Evolutionary conservation across 1,140 invertebrate genomes (phyloP).

Genomic region (Drosophila nikananu): DNA sequence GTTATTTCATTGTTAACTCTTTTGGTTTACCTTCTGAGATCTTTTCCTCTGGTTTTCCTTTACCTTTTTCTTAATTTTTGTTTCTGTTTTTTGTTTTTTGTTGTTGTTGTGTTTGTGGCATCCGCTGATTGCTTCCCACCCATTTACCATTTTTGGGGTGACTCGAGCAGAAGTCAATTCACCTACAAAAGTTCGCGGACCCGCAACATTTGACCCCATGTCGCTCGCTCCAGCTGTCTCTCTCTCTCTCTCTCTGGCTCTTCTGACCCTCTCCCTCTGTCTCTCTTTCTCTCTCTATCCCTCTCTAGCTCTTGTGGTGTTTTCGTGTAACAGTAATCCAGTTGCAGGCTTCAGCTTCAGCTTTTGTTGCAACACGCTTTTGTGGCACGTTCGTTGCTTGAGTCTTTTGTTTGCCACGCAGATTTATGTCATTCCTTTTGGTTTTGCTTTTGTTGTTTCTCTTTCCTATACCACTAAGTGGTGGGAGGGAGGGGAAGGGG

Average conservation of each 20-base stretch:
- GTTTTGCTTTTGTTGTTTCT: constrained; percentile 2
- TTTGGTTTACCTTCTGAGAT: background rate
- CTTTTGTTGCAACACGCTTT: constrained; percentile 58
- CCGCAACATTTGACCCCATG: constrained; percentile 42
- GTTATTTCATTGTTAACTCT: background rate
- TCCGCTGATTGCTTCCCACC: constrained; percentile 44
- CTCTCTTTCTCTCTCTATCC: no score
- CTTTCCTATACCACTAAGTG: background rate
- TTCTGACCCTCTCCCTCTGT: background rate
- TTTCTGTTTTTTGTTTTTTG: no score
- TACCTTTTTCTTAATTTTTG: background rate
- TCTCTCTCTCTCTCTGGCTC: no score
- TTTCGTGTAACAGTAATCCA: constrained; percentile 76
- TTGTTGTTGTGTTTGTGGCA: background rate
- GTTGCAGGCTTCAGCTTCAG: constrained; percentile 57
- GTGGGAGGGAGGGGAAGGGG: background rate
- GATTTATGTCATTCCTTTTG: constrained; percentile 76
- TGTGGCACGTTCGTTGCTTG: constrained; percentile 74
- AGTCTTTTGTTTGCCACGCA: constrained; percentile 82
- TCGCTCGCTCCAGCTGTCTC: constrained; percentile 12
- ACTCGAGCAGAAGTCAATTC: constrained; percentile 44
- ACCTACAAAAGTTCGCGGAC: constrained; percentile 45
- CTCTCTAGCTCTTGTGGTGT: background rate
- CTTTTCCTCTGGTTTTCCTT: background rate
- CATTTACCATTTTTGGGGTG: constrained; percentile 43